phyloP scores from a whole-genome alignment of 2,113 vertebrate species.

The Rhynchopsitta pachyrhyncha region DNA sequence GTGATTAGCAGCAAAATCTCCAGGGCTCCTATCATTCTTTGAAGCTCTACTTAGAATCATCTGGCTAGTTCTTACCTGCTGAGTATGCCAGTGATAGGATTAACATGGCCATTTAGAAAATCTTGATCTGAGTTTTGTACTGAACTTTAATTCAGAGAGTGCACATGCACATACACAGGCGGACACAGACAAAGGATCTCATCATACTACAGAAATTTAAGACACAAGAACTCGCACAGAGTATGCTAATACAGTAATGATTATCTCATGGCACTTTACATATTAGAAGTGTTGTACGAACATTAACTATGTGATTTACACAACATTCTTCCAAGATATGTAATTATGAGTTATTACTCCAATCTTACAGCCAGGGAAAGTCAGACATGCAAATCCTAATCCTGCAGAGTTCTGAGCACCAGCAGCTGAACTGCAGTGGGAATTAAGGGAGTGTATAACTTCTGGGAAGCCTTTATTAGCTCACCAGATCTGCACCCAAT shows the following conservation, averaged over 20 bases:
- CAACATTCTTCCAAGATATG: neutral
- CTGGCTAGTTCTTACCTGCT: neutral
- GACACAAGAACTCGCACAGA: neutral
- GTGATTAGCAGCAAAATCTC: conserved; percentile 31
- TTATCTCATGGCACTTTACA: neutral
- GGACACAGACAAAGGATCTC: neutral
- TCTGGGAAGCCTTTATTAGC: neutral
- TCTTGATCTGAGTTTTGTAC: neutral
- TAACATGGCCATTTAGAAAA: neutral
- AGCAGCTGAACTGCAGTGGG: neutral
- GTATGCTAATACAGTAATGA: neutral
- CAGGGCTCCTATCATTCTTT: neutral
- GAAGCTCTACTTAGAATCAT: neutral
- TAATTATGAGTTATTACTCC: neutral
- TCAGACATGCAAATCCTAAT: neutral
- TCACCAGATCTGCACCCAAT: neutral
- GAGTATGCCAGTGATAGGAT: neutral
- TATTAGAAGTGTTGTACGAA: neutral
- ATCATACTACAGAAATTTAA: neutral
- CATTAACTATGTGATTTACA: neutral
- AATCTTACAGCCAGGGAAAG: neutral
- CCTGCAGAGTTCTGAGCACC: neutral
- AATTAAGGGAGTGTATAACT: neutral
- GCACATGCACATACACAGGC: accelerated
- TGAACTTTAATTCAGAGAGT: neutral